These are phyloP conservation scores for Drosophila santomea DNA, from an alignment of 1,140 invertebrate species.

Conservation along the genomic window DNA sequence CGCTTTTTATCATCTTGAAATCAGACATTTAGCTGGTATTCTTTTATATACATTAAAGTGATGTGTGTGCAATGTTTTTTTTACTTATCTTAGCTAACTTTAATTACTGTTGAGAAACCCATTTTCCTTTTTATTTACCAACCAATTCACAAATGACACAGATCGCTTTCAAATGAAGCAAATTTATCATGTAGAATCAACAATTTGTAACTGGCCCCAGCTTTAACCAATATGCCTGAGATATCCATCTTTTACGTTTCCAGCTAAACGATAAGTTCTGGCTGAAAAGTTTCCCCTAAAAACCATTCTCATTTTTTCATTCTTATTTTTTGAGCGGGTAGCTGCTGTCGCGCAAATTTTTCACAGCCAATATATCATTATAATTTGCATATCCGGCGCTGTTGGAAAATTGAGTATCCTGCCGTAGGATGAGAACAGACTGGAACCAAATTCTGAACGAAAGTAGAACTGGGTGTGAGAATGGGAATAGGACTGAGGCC, in stretches of 20 bases:
- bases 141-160: no score
- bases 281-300: constrained; percentile 34
- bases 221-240: constrained; percentile 44
- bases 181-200: constrained; percentile 31
- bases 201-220: constrained; percentile 26
- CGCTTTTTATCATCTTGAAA: no score
- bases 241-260: constrained; percentile 47
- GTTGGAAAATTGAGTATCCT: constrained; percentile 77
- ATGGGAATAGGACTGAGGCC: background rate
- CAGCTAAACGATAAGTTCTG: constrained; percentile 44
- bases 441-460: constrained; percentile 10
- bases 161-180: constrained; percentile 7
- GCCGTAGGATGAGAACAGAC: constrained; percentile 14
- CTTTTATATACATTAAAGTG: no score
- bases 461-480: background rate
- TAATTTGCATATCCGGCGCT: constrained; percentile 81
- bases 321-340: constrained; percentile 44
- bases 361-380: constrained; percentile 84
- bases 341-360: constrained; percentile 77
- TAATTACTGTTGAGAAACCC: no score
- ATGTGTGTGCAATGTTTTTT: no score
- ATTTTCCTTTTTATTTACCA: no score
- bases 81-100: no score
- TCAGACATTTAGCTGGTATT: no score
- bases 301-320: constrained; percentile 48